phyloP scores from a whole-genome alignment of 1,140 invertebrate genomes.

The Aphaenogaster ashmeadi region DNA sequence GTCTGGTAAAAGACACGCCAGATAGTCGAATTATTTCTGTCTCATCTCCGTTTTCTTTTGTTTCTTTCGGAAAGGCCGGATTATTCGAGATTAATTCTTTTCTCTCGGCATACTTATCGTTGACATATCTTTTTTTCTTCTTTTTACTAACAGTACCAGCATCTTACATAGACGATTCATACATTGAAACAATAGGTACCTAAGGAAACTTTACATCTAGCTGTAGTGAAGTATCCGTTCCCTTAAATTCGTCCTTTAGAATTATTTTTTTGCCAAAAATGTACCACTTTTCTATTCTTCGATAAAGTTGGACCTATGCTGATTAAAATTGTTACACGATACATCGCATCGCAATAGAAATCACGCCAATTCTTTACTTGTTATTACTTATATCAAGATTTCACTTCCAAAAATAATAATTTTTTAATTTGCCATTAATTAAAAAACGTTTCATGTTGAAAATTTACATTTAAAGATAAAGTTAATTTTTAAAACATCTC shows the following conservation, averaged over 20 bases:
- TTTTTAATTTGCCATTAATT: slow-evolving; percentile 6
- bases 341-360: not conserved
- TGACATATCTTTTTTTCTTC: not conserved
- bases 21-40: slow-evolving; percentile 54
- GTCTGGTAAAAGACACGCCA: slow-evolving; percentile 54
- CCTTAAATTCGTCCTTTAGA: slow-evolving; percentile 71
- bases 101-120: slow-evolving; percentile 34
- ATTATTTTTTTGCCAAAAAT: slow-evolving; percentile 30
- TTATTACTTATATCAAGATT: slow-evolving; percentile 6
- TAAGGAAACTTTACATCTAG: slow-evolving; percentile 75
- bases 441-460: not conserved
- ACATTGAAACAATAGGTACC: slow-evolving; percentile 73
- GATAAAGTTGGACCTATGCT: not conserved
- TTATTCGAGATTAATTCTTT: slow-evolving; percentile 52
- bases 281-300: slow-evolving; percentile 5
- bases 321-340: not conserved
- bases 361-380: not conserved
- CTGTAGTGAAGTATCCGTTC: slow-evolving; percentile 69
- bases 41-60: slow-evolving; percentile 13
- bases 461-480: not conserved
- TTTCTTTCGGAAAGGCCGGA: slow-evolving; percentile 39
- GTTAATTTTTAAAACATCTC: not conserved
- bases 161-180: slow-evolving; percentile 71
- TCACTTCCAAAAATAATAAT: slow-evolving; percentile 8
- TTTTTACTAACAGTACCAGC: slow-evolving; percentile 54